These are phyloP conservation scores for Cosmopolites sordidus DNA, from an alignment of 2,888 invertebrate species.

Conservation along the genomic window DNA sequence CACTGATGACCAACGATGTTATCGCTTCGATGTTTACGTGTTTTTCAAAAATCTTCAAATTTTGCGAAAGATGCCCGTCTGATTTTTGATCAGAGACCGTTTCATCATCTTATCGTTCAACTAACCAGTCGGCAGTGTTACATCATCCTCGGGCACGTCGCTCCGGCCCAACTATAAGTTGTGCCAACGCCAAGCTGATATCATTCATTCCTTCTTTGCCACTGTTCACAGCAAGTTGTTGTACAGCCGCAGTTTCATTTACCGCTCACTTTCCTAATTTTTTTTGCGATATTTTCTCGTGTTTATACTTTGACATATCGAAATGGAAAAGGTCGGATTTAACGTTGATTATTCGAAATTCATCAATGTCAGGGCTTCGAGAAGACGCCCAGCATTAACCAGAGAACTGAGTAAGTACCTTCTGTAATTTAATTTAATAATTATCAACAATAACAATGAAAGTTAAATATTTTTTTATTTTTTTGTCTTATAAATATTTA, in stretches of 20 bases:
- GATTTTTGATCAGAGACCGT: conserved; percentile 21
- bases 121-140: conserved; percentile 4
- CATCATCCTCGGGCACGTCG: conserved; percentile 14
- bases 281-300: not conserved
- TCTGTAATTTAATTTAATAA: too few relatives aligned
- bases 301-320: not conserved
- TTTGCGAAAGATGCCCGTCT: conserved; percentile 16
- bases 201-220: conserved; percentile 18
- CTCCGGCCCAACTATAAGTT: conserved; percentile 9
- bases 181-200: not conserved
- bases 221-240: conserved; percentile 1
- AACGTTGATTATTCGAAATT: conserved; percentile 51
- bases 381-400: conserved; percentile 51
- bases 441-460: too few relatives aligned
- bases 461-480: too few relatives aligned
- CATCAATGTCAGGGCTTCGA: conserved; percentile 48
- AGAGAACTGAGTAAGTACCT: conserved; percentile 54
- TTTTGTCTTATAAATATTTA: too few relatives aligned
- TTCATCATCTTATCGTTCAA: conserved; percentile 23
- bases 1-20: too few relatives aligned
- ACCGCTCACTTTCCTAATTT: not conserved
- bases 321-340: conserved; percentile 17
- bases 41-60: not conserved
- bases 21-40: not conserved
- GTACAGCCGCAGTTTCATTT: too few relatives aligned